Base-by-base conservation (phyloP, 2,797 vertebrate genomes). In the Sphaeramia orbicularis region DNA sequence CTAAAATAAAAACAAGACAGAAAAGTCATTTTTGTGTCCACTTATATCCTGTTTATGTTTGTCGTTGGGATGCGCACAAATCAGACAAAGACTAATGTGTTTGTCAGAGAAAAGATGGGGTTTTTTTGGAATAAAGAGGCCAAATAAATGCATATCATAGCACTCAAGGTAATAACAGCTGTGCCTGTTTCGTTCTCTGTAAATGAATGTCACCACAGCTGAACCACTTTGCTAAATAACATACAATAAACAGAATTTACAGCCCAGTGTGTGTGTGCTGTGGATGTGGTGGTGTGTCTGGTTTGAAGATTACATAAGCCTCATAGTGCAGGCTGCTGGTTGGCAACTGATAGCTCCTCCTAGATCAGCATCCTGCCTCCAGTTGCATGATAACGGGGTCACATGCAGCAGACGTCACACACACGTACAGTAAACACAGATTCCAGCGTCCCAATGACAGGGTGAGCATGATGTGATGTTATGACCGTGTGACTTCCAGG, bases 401-500 rank as follows among this genome's bases (percentile, higher is more conserved):
- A 66, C 19, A 12, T 54, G 44, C 14, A 13, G 18, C 6, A 24
- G 35, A 69, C 32, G 32, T 55, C 63, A 50, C n/a, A 59, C 24
- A 52, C 45, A 60, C 16, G 56, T 12, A 43, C 19, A 15, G 41
- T n/a, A 61, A 61, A 52, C 19, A 70, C 30, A 36, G 51, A 62
- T 65, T 52, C 42, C 32, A 14, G 3, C 47, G 45, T 49, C 43
- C 13, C 51, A 43, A 3, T 35, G 27, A 38, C 15, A 68, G 27
- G 44, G 32, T 55, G 49, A 35, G 48, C 15, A 37, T 11, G 18
- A 12, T 58, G 41, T 53, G 56, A 32, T 58, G 51, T 36, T 64
- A 12, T 30, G 56, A 30, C 56, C 61, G 73, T 79, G 58, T 81
- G 73, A 72, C 47, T 24, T 42, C 3, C 18, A 59, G 30, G 13